Percentiles rank a stretch among this genome's conserved stretches.
Evolutionary conservation across 2,888 invertebrate species (phyloP).

Genomic region (Mactromeris polynyma): DNA sequence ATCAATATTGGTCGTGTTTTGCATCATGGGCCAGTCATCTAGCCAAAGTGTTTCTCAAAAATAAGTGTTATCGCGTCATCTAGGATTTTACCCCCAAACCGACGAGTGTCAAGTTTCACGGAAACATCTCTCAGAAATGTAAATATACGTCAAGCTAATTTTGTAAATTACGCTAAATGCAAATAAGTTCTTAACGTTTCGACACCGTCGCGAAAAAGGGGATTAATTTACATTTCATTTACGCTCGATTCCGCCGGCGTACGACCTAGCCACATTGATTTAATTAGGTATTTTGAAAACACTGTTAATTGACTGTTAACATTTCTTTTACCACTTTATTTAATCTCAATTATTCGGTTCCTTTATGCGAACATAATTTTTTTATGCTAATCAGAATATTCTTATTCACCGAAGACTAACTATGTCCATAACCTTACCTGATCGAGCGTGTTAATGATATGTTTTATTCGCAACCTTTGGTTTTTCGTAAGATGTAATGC

Average conservation of each 20-base stretch:
- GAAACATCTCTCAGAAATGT: not conserved
- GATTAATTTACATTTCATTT: constrained; percentile 16
- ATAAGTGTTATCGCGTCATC: too few relatives aligned
- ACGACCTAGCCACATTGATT: constrained; percentile 45
- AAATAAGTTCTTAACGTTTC: constrained; percentile 1
- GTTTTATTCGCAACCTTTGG: constrained; percentile 39
- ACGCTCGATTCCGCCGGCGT: not conserved
- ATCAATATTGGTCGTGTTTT: not conserved
- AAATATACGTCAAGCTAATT: not conserved
- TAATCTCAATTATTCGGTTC: constrained; percentile 24
- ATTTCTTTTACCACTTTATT: constrained; percentile 11
- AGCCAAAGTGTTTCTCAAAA: too few relatives aligned
- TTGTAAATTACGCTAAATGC: not conserved
- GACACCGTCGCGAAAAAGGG: not conserved
- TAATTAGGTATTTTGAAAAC: constrained; percentile 65
- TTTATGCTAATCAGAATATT: not conserved
- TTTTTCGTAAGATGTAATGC: constrained; percentile 9
- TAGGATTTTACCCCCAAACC: not conserved
- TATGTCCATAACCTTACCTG: not conserved
- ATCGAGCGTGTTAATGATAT: constrained; percentile 61
- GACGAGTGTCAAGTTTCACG: not conserved
- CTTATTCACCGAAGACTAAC: not conserved
- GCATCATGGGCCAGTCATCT: too few relatives aligned
- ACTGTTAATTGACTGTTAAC: constrained; percentile 67
- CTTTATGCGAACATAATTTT: constrained; percentile 6